Conservation (phyloP, 1,140 invertebrate genomes). For the Lamellibrachia luymesi region DNA sequence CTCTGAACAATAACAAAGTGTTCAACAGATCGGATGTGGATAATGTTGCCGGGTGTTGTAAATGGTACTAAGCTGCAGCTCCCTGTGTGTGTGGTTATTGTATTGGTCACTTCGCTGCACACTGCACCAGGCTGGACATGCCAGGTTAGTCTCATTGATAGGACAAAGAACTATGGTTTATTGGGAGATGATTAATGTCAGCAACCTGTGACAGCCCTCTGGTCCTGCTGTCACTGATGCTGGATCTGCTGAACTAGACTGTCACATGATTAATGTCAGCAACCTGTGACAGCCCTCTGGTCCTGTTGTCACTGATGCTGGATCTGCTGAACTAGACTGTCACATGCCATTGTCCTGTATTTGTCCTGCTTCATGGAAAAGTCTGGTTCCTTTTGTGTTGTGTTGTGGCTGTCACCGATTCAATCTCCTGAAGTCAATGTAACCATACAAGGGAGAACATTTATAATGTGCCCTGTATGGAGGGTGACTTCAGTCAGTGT, state of each 20-base stretch:
- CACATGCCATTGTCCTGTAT: neutral
- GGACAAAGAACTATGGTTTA: too few species aligned
- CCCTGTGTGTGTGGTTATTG: neutral
- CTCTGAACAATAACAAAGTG: neutral
- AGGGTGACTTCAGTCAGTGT: neutral
- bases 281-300: too few species aligned
- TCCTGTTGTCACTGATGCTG: neutral
- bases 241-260: neutral
- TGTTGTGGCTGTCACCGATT: neutral
- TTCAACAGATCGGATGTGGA: neutral
- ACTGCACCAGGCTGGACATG: neutral
- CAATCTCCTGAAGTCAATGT: neutral
- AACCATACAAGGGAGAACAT: neutral
- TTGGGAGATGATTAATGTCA: too few species aligned
- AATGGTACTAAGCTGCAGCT: neutral
- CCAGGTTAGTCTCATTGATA: neutral
- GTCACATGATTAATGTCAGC: neutral
- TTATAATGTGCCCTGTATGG: neutral
- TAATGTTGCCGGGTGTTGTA: neutral
- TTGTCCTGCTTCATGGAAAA: neutral
- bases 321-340: neutral
- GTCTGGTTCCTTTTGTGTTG: neutral
- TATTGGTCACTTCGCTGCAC: neutral
- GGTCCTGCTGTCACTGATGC: neutral
- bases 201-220: too few species aligned